phyloP scores from a whole-genome alignment of 2,888 invertebrate species.

The Tribolium freemani region DNA sequence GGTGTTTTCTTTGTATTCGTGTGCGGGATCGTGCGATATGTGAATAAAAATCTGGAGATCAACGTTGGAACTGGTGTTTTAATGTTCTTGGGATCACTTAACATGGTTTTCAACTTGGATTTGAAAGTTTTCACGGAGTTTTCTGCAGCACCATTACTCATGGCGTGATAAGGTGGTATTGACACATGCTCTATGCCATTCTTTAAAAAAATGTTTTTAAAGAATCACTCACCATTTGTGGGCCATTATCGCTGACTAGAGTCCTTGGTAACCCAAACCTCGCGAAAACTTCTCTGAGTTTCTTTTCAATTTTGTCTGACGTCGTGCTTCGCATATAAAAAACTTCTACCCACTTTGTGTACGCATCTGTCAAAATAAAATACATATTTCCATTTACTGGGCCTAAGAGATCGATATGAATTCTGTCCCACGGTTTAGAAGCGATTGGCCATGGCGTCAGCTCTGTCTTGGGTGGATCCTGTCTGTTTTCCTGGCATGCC shows the following conservation, averaged over 20 bases:
- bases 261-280: background rate
- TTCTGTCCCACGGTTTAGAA: background rate
- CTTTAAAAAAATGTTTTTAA: background rate
- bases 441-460: no score
- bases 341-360: background rate
- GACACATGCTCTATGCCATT: background rate
- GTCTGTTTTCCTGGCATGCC: no score
- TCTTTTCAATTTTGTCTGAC: background rate
- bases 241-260: background rate
- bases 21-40: no score
- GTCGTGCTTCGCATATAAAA: background rate
- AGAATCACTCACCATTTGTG: background rate
- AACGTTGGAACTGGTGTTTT: no score
- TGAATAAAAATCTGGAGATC: no score
- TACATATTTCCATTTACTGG: background rate
- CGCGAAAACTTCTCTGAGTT: background rate
- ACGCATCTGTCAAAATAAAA: background rate
- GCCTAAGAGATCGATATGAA: constrained; percentile 1
- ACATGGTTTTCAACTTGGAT: no score
- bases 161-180: background rate
- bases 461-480: no score
- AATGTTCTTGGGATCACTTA: no score
- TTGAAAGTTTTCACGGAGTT: background rate
- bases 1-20: no score
- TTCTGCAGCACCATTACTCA: background rate